Evolutionary conservation across 2,888 invertebrate species (phyloP).

Genomic region (Eristalinus sepulchralis): DNA sequence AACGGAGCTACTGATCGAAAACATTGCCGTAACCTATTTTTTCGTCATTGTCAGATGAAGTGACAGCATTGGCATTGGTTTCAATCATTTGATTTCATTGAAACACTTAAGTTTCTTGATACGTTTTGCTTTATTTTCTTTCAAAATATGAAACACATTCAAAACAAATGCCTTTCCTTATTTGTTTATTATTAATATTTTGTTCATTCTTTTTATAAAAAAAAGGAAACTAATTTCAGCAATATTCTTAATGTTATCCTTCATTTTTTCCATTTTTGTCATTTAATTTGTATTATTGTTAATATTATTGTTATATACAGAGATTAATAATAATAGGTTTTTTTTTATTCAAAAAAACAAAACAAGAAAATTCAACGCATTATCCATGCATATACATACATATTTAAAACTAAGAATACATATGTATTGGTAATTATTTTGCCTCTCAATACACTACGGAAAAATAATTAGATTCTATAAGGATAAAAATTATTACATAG

Average conservation of each 20-base stretch:
- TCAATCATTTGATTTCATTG: not conserved
- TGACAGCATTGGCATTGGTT: too few species aligned
- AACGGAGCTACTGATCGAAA: too few species aligned
- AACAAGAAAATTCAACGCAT: conserved; percentile 50
- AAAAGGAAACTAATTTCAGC: conserved; percentile 59
- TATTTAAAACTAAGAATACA: conserved; percentile 67
- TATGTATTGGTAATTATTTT: conserved; percentile 27
- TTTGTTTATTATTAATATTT: conserved; percentile 9
- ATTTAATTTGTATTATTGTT: conserved; percentile 25
- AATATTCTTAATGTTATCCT: conserved; percentile 40
- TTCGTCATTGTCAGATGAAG: too few species aligned
- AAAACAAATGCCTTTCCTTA: conserved; percentile 60
- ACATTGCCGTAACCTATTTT: too few species aligned
- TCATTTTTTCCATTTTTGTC: not conserved
- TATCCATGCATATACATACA: conserved; percentile 41
- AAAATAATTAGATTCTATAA: conserved; percentile 51
- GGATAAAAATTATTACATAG: conserved; percentile 37
- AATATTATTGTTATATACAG: conserved; percentile 63
- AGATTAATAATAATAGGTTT: conserved; percentile 47
- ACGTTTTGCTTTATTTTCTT: conserved; percentile 61
- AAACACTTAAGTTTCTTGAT: conserved; percentile 43
- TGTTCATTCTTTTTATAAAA: conserved; percentile 25
- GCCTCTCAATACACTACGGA: conserved; percentile 46
- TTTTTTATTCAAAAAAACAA: not conserved
- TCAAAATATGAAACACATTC: conserved; percentile 65